Conservation (phyloP, 2,113 vertebrate genomes). For the Phocoena sinus region DNA sequence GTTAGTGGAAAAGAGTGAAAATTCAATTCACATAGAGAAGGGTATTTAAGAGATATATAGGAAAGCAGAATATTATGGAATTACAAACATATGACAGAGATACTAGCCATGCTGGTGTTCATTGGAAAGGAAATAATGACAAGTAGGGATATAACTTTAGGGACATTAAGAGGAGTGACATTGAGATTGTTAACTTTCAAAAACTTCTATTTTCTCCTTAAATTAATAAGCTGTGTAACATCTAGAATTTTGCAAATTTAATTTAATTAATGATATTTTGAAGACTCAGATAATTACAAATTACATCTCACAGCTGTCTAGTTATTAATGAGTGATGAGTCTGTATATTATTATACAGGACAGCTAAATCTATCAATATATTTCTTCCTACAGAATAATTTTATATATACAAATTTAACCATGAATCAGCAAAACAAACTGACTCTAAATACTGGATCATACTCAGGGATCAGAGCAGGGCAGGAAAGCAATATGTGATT, state of each 20-base stretch:
- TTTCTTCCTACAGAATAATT: not conserved
- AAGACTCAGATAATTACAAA: not conserved
- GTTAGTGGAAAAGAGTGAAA: not conserved
- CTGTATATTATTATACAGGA: not conserved
- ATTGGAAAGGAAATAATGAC: not conserved
- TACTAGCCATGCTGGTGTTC: not conserved
- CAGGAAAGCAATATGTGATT: not conserved
- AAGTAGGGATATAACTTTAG: not conserved
- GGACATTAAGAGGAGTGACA: not conserved
- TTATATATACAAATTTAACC: not conserved
- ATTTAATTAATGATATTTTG: not conserved
- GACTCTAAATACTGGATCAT: not conserved
- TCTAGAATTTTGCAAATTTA: not conserved
- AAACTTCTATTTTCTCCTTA: not conserved
- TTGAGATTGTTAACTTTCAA: not conserved
- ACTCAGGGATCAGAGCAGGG: not conserved
- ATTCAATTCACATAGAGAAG: not conserved
- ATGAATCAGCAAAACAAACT: not conserved
- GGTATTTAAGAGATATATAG: not conserved
- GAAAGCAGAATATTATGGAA: not conserved
- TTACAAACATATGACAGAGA: not conserved
- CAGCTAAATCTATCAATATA: not conserved
- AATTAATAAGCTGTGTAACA: not conserved
- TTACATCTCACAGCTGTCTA: not conserved
- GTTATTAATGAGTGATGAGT: not conserved